Evolutionary conservation across 1,140 invertebrate genomes (phyloP), one percentile per base, ranked within the genome.

Genomic region (Papilio helenus): DNA sequence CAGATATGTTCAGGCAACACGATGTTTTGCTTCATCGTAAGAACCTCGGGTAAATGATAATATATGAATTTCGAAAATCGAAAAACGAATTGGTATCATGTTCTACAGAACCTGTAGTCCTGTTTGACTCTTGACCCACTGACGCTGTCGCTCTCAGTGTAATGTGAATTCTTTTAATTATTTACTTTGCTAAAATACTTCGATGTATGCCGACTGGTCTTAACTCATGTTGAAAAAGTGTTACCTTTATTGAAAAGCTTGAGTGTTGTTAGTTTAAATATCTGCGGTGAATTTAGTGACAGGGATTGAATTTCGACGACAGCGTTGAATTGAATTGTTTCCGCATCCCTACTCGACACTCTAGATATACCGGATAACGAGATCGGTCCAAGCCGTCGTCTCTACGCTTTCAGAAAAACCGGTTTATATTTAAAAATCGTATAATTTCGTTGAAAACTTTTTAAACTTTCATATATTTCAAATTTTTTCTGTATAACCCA

Each of bases 281-380:
- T 77, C 39, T 65, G 55, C 10, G 76, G 76, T 61, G 34, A 77
- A 77, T 42, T 77, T 77, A 42, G 16, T 23, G 76, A 61, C 29
- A 61, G 55, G 51, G 55, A 77, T 77, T 77, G 76, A 77, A 61
- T 77, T 77, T 77, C 76, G 8, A 61, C 76, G 76, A 61, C 76
- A 61, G 55, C 74, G 74, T 65, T 20, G 76, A 77, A 77, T 77
- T 77, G 76, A 77, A 77, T 77, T 77, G 76, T 77, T 77, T 77
- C 76, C 76, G 76, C 76, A 77, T 77, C 76, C 65, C 76, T 65
- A 77, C 65, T 39, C 76, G 76, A 77, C 76, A 77, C 76, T 77
- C 74, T 58, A 61, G 76, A 77, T 44, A 77, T 55, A 55, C 26
- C n/a, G 55, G 51, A 77, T 77, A 77, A 77, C 76, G 76, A 77